phyloP scores from a whole-genome alignment of 2,797 vertebrate genomes.

The Microctenopoma stevenorrisi region DNA sequence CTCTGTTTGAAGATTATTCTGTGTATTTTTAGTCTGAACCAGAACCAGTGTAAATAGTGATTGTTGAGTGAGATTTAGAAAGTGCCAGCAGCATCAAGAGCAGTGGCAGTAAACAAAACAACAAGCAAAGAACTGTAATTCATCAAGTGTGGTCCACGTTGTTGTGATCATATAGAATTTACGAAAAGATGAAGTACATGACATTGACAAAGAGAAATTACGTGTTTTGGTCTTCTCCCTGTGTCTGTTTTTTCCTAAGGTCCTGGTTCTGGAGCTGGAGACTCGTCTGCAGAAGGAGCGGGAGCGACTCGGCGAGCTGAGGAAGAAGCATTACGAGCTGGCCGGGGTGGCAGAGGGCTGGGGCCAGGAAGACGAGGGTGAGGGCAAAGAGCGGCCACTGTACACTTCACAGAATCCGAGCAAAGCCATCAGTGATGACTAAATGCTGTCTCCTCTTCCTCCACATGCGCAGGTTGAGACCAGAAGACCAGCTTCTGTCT shows the following conservation, averaged over 20 bases:
- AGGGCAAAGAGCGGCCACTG: not conserved
- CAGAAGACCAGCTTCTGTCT: conserved; percentile 59
- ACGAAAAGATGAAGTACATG: not conserved
- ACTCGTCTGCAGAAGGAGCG: conserved; percentile 94
- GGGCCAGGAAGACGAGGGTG: conserved; percentile 86
- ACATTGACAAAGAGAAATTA: conserved; percentile 5
- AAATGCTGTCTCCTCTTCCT: conserved; percentile 25
- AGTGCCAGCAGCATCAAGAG: not conserved
- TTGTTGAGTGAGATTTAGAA: conserved; percentile 14
- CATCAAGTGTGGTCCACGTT: not conserved
- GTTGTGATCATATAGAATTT: not conserved
- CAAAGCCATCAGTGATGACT: not conserved
- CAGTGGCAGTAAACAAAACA: not conserved
- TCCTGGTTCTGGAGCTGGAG: conserved; percentile 95
- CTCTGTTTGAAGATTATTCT: conserved; percentile 20
- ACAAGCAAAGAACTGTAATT: not conserved
- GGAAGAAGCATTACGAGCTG: conserved; percentile 97
- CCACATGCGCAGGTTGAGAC: conserved; percentile 80
- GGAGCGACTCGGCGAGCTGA: conserved; percentile 92
- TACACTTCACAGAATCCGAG: not conserved
- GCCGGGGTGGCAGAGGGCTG: conserved; percentile 95
- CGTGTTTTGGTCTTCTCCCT: not conserved
- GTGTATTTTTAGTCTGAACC: conserved; percentile 23
- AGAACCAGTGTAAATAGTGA: conserved; percentile 26
- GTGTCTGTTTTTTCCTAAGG: conserved; percentile 77